Evolutionary conservation across 2,113 vertebrate genomes (phyloP), one percentile per base, ranked within the genome.

Genomic region (Ptilonorhynchus violaceus): DNA sequence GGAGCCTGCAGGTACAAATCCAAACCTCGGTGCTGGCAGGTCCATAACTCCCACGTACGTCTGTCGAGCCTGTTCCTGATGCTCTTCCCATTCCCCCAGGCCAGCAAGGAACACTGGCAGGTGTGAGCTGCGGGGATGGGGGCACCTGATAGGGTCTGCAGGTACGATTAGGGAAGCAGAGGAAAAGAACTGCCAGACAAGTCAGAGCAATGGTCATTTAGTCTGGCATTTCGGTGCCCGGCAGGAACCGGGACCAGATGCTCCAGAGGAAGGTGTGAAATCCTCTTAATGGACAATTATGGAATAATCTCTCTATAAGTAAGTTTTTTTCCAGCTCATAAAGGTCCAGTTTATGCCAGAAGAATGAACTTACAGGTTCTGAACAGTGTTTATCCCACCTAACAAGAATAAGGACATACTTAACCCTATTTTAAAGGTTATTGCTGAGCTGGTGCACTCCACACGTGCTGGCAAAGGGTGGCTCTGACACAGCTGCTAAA

Each of bases 181-280:
- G 53, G 46, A 60, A 28, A 76, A 63, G 58, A 96, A 58, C 42
- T 79, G 92, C 85, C 85, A 95, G 87, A 89, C 30, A 2, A 75
- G 72, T 44, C 11, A 10, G 52, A 88, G 62, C 66, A 35, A 33
- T 13, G 91, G 89, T 69, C 87, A 72, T 41, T 80, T 23, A 64
- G 33, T 60, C 81, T 72, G 58, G 69, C 11, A 2, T 68, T 68
- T 47, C 9, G 1, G 50, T 91, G 62, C 72, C 75, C 4, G 0
- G 53, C 49, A 93, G 91, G 77, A 73, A 79, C 33, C 4, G 0
- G 52, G 44, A 89, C 53, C 89, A 96, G 96, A 85, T 76, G 78
- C 81, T 80, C 66, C 75, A 69, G 79, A 42, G 31, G 58, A 92
- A 94, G 89, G 87, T 92, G 85, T 88, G 89, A 96, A 96, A 94